phyloP scores from a whole-genome alignment of 2,797 vertebrate genomes.

The Melanitta fusca region DNA sequence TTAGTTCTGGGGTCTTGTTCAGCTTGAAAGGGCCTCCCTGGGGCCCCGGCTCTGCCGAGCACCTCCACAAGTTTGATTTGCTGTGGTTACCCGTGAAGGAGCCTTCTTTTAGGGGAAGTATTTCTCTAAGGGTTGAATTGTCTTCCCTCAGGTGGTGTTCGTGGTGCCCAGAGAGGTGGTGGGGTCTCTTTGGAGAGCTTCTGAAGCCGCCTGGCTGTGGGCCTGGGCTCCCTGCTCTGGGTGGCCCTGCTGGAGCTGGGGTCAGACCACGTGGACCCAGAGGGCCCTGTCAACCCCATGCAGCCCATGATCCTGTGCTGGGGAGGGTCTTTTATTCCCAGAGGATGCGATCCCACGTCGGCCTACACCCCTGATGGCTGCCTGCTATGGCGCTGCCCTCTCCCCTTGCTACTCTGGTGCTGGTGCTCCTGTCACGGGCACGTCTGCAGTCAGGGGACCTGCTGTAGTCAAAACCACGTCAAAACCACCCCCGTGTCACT shows the following conservation, averaged over 20 bases:
- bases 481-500: not conserved
- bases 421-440: fast-evolving
- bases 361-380: not conserved
- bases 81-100: not conserved
- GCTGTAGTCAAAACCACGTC: not conserved
- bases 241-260: not conserved
- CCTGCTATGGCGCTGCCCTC: not conserved
- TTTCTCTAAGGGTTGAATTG: not conserved
- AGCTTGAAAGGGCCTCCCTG: not conserved
- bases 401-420: not conserved
- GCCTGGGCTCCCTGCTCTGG: not conserved
- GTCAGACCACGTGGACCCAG: not conserved
- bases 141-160: not conserved
- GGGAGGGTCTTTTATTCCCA: not conserved
- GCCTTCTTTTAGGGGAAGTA: not conserved
- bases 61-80: not conserved
- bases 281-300: not conserved
- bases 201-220: not conserved
- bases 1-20: not conserved
- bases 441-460: fast-evolving
- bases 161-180: not conserved
- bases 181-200: not conserved
- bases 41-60: too few species aligned
- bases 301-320: not conserved
- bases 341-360: not conserved